Conservation (phyloP, 2,113 vertebrate genomes). For the Pan paniscus region DNA sequence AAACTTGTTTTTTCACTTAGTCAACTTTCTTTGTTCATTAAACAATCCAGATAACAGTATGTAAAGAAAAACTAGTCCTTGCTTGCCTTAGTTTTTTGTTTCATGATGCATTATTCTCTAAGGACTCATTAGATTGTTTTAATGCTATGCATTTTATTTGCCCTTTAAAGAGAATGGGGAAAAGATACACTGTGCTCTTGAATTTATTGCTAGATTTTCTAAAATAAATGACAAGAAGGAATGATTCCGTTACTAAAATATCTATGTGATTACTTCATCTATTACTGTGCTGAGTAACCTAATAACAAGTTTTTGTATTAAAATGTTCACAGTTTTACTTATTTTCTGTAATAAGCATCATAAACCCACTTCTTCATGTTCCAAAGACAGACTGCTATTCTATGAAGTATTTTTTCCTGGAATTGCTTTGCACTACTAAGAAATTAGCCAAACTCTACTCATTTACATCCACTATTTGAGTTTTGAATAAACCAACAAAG, state of each 20-base stretch:
- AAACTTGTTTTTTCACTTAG: neutral
- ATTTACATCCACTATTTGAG: neutral
- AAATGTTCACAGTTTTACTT: neutral
- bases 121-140: slow-evolving; percentile 44
- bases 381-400: neutral
- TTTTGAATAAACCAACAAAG: slow-evolving; percentile 2
- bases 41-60: neutral
- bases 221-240: neutral
- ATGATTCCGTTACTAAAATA: slow-evolving; percentile 28
- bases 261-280: slow-evolving; percentile 16
- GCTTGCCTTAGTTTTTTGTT: slow-evolving; percentile 19
- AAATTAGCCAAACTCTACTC: neutral
- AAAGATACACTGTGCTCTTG: neutral
- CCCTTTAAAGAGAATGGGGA: slow-evolving; percentile 35
- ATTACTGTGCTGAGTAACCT: neutral
- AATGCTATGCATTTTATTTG: slow-evolving; percentile 32
- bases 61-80: neutral
- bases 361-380: neutral
- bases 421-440: neutral
- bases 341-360: slow-evolving; percentile 38
- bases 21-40: slow-evolving; percentile 42
- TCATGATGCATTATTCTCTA: slow-evolving; percentile 16
- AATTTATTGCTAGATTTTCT: slow-evolving; percentile 1
- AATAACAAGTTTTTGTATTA: slow-evolving; percentile 24
- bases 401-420: neutral